Percentiles rank a stretch among this genome's conserved stretches.
These are phyloP conservation scores for Drosophila littoralis DNA, from an alignment of 1,140 invertebrate species.

Conservation along the genomic window DNA sequence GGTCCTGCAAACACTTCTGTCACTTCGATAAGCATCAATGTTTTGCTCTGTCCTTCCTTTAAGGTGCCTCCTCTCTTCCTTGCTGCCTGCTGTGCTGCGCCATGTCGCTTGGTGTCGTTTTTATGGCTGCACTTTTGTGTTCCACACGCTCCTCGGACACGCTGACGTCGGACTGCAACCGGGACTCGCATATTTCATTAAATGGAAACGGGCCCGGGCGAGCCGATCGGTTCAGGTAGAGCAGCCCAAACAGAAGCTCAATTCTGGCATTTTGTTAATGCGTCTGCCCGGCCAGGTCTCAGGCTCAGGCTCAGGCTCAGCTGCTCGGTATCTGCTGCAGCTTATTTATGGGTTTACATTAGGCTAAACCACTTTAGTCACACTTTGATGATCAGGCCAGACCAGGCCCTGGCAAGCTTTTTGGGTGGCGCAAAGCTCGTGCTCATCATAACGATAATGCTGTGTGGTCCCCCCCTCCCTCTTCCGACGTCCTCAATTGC, in stretches of 20 bases:
- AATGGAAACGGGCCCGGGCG: constrained; percentile 38
- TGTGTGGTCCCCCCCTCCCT: constrained; percentile 48
- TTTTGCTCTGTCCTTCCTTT: constrained; percentile 66
- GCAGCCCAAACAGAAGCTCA: constrained; percentile 78
- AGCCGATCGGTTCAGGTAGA: constrained; percentile 47
- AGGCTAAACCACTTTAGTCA: constrained; percentile 84
- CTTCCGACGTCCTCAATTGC: background rate
- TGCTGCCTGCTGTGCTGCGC: constrained; percentile 36
- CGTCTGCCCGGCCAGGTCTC: constrained; percentile 45
- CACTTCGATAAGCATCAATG: constrained; percentile 84
- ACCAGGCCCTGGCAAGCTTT: constrained; percentile 58
- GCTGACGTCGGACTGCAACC: constrained; percentile 25
- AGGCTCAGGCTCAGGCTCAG: background rate
- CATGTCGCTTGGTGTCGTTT: constrained; percentile 75
- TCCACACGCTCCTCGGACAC: constrained; percentile 38
- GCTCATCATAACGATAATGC: constrained; percentile 31
- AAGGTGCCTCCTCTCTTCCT: constrained; percentile 17
- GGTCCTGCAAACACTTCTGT: constrained; percentile 60
- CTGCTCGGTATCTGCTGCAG: constrained; percentile 33
- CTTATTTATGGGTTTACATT: constrained; percentile 84
- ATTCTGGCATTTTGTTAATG: constrained; percentile 84
- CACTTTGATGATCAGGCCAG: constrained; percentile 76
- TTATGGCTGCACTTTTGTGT: constrained; percentile 83
- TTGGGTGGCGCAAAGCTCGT: constrained; percentile 60
- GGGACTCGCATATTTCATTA: constrained; percentile 79